Evolutionary conservation across 2,797 vertebrate genomes (phyloP), one percentile per base, ranked within the genome.

Genomic region (Sebastes hubbsi): DNA sequence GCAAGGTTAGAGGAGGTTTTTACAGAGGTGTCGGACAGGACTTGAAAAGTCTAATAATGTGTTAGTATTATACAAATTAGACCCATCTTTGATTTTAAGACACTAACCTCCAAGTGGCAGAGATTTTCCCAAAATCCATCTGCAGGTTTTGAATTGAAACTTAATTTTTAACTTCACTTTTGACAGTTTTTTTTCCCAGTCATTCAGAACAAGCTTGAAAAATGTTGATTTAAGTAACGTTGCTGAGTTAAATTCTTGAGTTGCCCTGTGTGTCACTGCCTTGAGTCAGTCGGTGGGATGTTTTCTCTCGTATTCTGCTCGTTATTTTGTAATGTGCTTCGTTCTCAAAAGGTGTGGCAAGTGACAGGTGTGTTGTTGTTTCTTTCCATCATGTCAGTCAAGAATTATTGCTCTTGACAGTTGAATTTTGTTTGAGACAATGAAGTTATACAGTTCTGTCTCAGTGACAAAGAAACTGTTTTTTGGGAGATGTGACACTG

Each of bases 321-420:
- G 72, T 81, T 75, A 34, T 36, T 68, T 66, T 67, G 36, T 69
- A 13, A 66, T 36, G 63, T 77, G 59, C 18, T 55, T 78, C 4
- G 54, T 75, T 65, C 12, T 82, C 25, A 34, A 29, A 56, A 5
- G 61, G 60, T 59, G 81, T 80, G 61, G 60, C 77, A 78, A 64
- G 82, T 82, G 69, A 42, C 72, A 46, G 25, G 32, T 72, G 62
- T 62, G 30, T 55, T 27, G 30, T 55, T 27, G 46, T 74, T 71
- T 32, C 13, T 7, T 65, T 81, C 75, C 9, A 9, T 82, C 22
- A 2, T 56, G 56, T 68, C 25, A 27, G 25, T 72, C 38, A 6
- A 60, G 38, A 68, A 25, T 27, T 59, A 42, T 27, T 13, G 42
- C 55, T 74, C 60, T 74, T 56, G 6, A 49, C 32, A 6, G 56